Percentiles rank a stretch among this genome's conserved stretches.
These are phyloP conservation scores for Nomada ruficornis DNA, from an alignment of 2,888 invertebrate species.

Conservation along the genomic window DNA sequence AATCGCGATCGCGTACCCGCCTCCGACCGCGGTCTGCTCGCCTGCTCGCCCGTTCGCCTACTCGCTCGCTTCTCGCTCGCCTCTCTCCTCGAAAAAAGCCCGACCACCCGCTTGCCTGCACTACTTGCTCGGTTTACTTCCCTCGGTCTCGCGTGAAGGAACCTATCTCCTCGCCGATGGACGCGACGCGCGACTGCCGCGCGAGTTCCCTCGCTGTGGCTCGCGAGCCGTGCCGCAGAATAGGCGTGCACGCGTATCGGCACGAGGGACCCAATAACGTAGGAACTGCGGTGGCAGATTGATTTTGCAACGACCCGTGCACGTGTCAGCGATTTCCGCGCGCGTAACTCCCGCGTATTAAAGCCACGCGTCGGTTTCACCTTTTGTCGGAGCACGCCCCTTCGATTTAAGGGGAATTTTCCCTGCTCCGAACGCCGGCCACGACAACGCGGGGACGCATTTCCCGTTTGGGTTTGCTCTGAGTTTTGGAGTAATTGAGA, in stretches of 20 bases:
- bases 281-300: not conserved
- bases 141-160: constrained; percentile 16
- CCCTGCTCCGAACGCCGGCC: not conserved
- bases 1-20: constrained; percentile 70
- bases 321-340: constrained; percentile 38
- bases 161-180: constrained; percentile 17
- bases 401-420: not conserved
- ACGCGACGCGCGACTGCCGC: constrained; percentile 6
- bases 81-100: constrained; percentile 57
- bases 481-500: not conserved
- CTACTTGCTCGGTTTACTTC: constrained; percentile 64
- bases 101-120: constrained; percentile 67
- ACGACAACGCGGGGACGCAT: not conserved
- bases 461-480: not conserved
- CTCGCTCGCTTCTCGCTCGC: constrained; percentile 46
- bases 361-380: not conserved
- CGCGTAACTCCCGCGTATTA: constrained; percentile 21
- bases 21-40: constrained; percentile 85
- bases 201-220: constrained; percentile 1
- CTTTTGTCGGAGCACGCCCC: constrained; percentile 21
- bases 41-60: constrained; percentile 85
- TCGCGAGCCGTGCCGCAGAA: not conserved
- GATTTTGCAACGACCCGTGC: too few relatives aligned
- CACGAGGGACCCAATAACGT: constrained; percentile 24
- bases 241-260: not conserved